Evolutionary conservation across 2,113 vertebrate species (phyloP), one percentile per base, ranked within the genome.

Genomic region (Riparia riparia): DNA sequence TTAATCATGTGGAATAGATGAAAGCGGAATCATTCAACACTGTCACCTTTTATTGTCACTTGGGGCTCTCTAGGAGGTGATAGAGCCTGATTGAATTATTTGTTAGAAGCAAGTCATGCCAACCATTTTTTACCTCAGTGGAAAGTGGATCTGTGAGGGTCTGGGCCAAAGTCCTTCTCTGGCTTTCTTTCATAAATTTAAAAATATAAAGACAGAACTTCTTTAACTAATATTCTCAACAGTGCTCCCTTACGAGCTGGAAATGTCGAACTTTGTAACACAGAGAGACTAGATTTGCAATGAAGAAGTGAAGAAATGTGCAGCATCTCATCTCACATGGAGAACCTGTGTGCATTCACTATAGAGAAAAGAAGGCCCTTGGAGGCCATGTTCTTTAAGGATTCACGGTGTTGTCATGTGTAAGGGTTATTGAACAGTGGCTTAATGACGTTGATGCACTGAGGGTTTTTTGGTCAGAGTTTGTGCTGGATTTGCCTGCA

Each of bases 31-130:
- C 78, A 79, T 80, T 95, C 83, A 92, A 66, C 14, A 31, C 71
- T 95, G 90, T 92, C 92, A 86, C 86, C 68, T 86, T 94, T 94
- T 92, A 68, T 83, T 81, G 88, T 89, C 88, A 93, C 45, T 83
- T 88, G 56, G 83, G 71, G 77, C 47, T 93, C 18, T 56, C 14
- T n/a, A 53, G 76, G 32, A 88, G 17, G 31, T 88, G 71, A 90
- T 73, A 32, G 64, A 86, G 44, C 57, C 34, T 19, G 42, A 80
- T 88, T 3, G 11, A 92, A 93, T 94, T 73, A 71, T 93, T 91
- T 92, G 17, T 86, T 81, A 86, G 60, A 31, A 94, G 26, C 0
- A 14, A 92, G 58, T 70, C 37, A 60, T 53, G 19, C 53, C 71
- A 78, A 53, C 21, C 17, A 64, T 63, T 89, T 78, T 81, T 86